Conservation (phyloP, 2,797 vertebrate genomes). For the Selene dorsalis region DNA sequence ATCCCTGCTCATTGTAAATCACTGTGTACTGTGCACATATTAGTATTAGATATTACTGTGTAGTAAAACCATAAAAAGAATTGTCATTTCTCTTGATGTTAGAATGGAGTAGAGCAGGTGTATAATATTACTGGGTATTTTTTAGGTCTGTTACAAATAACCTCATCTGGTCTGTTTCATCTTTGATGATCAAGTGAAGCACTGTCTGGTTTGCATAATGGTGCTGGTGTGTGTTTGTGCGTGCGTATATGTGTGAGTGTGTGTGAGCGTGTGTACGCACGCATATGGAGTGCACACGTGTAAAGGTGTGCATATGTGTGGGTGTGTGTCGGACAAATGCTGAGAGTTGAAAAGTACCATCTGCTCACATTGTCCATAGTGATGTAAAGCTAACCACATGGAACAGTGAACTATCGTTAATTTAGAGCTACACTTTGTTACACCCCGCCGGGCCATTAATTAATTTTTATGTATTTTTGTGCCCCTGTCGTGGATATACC, state of each 20-base stretch:
- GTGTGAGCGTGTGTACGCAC: neutral
- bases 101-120: slow-evolving; percentile 16
- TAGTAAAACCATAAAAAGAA: slow-evolving; percentile 4
- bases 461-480: slow-evolving; percentile 50
- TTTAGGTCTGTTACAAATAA: slow-evolving; percentile 1
- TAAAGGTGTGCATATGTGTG: neutral
- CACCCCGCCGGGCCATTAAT: slow-evolving; percentile 47
- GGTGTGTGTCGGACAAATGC: slow-evolving; percentile 44
- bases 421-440: slow-evolving; percentile 64
- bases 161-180: neutral
- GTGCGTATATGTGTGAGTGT: neutral
- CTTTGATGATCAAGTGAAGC: slow-evolving; percentile 15
- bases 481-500: slow-evolving; percentile 34
- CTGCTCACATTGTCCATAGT: slow-evolving; percentile 63
- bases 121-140: neutral
- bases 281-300: slow-evolving; percentile 2
- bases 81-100: slow-evolving; percentile 1
- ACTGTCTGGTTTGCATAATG: neutral
- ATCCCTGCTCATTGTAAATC: neutral
- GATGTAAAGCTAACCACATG: slow-evolving; percentile 66
- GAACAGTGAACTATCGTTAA: slow-evolving; percentile 67
- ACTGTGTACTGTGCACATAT: neutral
- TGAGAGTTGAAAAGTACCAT: slow-evolving; percentile 70
- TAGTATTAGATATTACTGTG: neutral
- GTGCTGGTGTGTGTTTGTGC: neutral